These are phyloP conservation scores for Pristis pectinata DNA, from an alignment of 2,797 vertebrate genomes.

Conservation along the genomic window DNA sequence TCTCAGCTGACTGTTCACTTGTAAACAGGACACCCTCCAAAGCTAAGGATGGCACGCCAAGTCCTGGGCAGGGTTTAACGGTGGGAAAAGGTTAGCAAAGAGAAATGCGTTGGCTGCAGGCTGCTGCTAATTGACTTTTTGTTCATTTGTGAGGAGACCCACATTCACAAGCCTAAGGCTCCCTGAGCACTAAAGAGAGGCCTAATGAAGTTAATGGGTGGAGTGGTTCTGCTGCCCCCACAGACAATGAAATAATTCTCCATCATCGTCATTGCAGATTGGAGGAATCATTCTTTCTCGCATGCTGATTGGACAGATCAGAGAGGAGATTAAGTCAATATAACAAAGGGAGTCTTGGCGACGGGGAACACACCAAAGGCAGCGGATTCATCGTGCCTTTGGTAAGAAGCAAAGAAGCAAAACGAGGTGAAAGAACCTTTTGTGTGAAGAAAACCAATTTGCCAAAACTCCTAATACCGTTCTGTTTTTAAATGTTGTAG, in stretches of 20 bases:
- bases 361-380: constrained; percentile 6
- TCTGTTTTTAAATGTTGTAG: not conserved
- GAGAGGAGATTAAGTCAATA: constrained; percentile 60
- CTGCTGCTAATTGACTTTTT: not conserved
- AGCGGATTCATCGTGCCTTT: not conserved
- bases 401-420: constrained; percentile 5
- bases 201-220: not conserved
- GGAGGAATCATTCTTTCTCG: constrained; percentile 68
- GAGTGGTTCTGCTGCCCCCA: not conserved
- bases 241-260: not conserved
- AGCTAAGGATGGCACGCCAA: not conserved
- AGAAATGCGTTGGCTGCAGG: not conserved
- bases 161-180: not conserved
- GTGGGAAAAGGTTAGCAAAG: not conserved
- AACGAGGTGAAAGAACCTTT: not conserved
- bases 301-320: constrained; percentile 68
- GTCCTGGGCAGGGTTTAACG: not conserved
- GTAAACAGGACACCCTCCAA: not conserved
- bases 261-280: constrained; percentile 55
- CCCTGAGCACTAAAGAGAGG: not conserved
- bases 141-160: not conserved
- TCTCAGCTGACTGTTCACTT: not conserved
- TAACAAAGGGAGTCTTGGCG: not conserved
- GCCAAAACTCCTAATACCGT: not conserved
- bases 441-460: not conserved